Conservation (phyloP, 2,888 invertebrate genomes). For the Microplitis manilae region DNA sequence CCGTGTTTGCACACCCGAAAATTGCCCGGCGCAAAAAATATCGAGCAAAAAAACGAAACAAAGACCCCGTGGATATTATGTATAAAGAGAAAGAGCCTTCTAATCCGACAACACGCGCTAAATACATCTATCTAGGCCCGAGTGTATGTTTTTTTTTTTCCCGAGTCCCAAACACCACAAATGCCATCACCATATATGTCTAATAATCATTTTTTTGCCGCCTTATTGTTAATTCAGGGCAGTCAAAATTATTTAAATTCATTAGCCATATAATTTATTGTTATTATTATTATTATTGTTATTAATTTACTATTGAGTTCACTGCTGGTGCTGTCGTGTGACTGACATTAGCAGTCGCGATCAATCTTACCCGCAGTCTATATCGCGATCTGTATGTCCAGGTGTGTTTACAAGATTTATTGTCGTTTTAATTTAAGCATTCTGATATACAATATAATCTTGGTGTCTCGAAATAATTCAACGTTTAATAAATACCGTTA, state of each 20-base stretch:
- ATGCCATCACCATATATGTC: conserved; percentile 22
- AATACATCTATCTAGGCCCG: conserved; percentile 23
- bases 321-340: neutral
- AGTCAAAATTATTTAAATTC: conserved; percentile 6
- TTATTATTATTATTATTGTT: neutral
- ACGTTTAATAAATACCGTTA: too few relatives aligned
- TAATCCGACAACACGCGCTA: conserved; percentile 37
- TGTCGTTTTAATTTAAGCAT: conserved; percentile 20
- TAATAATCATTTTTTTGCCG: neutral
- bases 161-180: neutral
- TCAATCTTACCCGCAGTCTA: conserved; percentile 1
- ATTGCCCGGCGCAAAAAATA: conserved; percentile 62
- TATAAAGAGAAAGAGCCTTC: conserved; percentile 23
- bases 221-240: neutral
- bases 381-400: conserved; percentile 30
- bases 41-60: conserved; percentile 44
- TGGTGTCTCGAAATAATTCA: neutral
- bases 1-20: conserved; percentile 68
- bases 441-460: conserved; percentile 23
- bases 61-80: conserved; percentile 37
- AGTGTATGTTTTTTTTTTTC: conserved; percentile 5
- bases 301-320: conserved; percentile 13
- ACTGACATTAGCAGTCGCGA: neutral
- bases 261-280: conserved; percentile 7
- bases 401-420: conserved; percentile 48